These are phyloP conservation scores for Lagocephalus sceleratus DNA, from an alignment of 2,797 vertebrate species.

Conservation along the genomic window DNA sequence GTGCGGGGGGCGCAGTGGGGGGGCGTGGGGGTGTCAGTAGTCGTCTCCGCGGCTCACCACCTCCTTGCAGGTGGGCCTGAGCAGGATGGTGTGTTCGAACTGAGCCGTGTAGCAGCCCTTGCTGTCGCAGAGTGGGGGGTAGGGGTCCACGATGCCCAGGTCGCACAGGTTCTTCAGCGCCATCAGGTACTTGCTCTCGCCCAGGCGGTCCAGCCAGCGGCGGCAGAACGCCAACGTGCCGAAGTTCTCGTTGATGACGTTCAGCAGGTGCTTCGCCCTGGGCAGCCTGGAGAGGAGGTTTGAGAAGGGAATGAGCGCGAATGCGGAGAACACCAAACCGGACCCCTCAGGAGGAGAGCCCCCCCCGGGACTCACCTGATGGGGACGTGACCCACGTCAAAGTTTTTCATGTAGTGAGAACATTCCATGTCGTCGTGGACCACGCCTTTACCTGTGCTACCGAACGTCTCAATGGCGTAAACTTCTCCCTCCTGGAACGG, in stretches of 20 bases:
- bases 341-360: neutral
- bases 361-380: conserved; percentile 87
- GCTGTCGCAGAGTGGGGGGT: conserved; percentile 95
- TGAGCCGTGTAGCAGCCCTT: conserved; percentile 98
- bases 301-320: neutral
- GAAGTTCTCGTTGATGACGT: conserved; percentile 98
- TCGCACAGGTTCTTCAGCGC: conserved; percentile 98
- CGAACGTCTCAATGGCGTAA: conserved; percentile 98
- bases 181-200: conserved; percentile 99
- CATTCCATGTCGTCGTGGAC: conserved; percentile 99
- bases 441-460: conserved; percentile 96
- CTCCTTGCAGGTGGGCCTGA: conserved; percentile 98
- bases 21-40: conserved; percentile 88
- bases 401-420: conserved; percentile 99
- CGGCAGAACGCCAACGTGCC: conserved; percentile 98
- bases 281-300: conserved; percentile 80
- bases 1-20: neutral
- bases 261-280: conserved; percentile 94
- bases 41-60: conserved; percentile 98
- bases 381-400: conserved; percentile 96
- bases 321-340: neutral
- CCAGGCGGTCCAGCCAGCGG: conserved; percentile 95
- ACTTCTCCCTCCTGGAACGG: conserved; percentile 90
- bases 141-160: conserved; percentile 97
- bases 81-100: conserved; percentile 97